phyloP scores from a whole-genome alignment of 2,888 invertebrate genomes.

The Drosophila incognita region DNA sequence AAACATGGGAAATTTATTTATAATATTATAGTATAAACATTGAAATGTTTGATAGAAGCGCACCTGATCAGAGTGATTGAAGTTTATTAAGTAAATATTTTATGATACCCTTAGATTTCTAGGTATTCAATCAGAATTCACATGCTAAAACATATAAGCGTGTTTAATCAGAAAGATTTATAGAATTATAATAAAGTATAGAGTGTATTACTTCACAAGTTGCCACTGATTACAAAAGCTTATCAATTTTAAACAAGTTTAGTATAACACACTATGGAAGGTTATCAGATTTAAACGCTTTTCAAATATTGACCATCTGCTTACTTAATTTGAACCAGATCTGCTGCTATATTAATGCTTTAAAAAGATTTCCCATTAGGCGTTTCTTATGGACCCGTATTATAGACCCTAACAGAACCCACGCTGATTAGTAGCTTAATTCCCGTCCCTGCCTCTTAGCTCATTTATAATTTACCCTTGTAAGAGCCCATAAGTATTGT shows the following conservation, averaged over 20 bases:
- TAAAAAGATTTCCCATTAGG: not conserved
- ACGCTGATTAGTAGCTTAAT: slow-evolving; percentile 29
- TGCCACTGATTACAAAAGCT: not conserved
- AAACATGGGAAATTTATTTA: not conserved
- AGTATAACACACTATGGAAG: not conserved
- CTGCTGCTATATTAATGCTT: not conserved
- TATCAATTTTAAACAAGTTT: not conserved
- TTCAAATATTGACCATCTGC: not conserved
- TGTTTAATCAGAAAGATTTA: not conserved
- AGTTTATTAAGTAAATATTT: not conserved
- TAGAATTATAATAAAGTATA: not conserved
- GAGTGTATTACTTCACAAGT: not conserved
- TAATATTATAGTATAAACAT: not conserved
- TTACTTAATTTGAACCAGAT: not conserved
- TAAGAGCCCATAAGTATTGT: slow-evolving; percentile 30
- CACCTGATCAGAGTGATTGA: not conserved
- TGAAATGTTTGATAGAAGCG: not conserved
- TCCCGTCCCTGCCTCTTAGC: slow-evolving; percentile 1
- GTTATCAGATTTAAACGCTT: not conserved
- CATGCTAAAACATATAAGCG: not conserved
- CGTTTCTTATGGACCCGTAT: slow-evolving; percentile 3
- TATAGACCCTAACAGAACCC: not conserved
- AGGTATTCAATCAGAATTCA: not conserved
- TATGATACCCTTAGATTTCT: not conserved
- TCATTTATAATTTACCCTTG: slow-evolving; percentile 46